phyloP scores from a whole-genome alignment of 2,797 vertebrate genomes.

The Chaunax sp. region DNA sequence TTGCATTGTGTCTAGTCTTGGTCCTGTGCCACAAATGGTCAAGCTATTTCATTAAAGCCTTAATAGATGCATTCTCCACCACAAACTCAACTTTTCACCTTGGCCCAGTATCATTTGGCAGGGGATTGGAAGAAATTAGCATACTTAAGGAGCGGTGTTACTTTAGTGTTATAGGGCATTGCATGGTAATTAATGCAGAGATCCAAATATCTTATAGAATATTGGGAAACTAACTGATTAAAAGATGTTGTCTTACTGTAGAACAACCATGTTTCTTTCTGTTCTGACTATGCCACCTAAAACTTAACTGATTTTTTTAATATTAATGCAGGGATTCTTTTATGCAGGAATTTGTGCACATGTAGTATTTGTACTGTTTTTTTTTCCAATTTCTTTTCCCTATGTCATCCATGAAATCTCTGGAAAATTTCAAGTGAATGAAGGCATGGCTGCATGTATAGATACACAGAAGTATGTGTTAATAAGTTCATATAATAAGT shows the following conservation, averaged over 20 bases:
- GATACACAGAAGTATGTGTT: too few relatives aligned
- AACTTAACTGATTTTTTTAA: too few relatives aligned
- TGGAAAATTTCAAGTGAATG: too few relatives aligned
- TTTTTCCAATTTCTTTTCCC: too few relatives aligned
- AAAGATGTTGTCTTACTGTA: not conserved
- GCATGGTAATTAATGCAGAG: slow-evolving; percentile 32
- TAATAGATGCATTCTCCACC: slow-evolving; percentile 56
- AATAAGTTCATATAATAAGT: too few relatives aligned
- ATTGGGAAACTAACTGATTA: not conserved
- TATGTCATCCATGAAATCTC: too few relatives aligned
- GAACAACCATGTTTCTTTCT: not conserved
- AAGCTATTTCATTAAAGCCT: slow-evolving; percentile 55
- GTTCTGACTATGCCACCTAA: too few relatives aligned
- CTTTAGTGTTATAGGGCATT: slow-evolving; percentile 3
- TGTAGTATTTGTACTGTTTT: too few relatives aligned
- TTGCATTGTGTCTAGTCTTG: slow-evolving; percentile 38
- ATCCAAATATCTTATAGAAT: not conserved
- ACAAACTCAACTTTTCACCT: slow-evolving; percentile 64
- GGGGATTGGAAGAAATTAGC: slow-evolving; percentile 46
- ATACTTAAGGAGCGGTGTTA: slow-evolving; percentile 37
- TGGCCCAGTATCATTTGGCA: slow-evolving; percentile 36
- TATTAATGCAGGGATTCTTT: too few relatives aligned
- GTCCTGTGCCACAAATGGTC: slow-evolving; percentile 46
- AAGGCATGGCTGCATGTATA: too few relatives aligned
- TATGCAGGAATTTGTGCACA: too few relatives aligned